These are phyloP conservation scores for Tubulanus polymorphus DNA, from an alignment of 2,888 invertebrate genomes.

Conservation along the genomic window DNA sequence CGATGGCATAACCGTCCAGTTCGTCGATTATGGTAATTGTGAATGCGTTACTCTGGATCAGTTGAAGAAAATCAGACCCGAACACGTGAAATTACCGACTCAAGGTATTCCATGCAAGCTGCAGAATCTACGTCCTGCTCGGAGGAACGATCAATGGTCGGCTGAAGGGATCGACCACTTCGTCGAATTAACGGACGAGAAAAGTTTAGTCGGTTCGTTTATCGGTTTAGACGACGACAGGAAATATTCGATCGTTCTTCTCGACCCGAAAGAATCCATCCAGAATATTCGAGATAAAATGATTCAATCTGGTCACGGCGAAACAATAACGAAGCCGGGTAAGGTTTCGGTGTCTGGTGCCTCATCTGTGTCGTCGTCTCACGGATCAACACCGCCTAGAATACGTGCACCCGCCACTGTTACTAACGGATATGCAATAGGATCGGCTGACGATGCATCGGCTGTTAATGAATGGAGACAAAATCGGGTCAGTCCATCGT, in stretches of 20 bases:
- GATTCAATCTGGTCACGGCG: not conserved
- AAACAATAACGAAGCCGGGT: not conserved
- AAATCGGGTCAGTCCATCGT: not conserved
- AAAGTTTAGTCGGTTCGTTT: not conserved
- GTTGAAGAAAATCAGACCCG: constrained; percentile 29
- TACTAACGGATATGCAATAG: too few species aligned
- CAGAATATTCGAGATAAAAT: too few species aligned
- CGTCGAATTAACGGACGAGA: not conserved
- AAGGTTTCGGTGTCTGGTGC: not conserved
- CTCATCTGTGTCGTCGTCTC: not conserved
- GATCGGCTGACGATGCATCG: not conserved
- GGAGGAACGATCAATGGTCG: constrained; percentile 20
- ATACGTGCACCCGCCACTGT: not conserved
- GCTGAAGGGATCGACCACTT: not conserved
- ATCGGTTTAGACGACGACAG: too few species aligned
- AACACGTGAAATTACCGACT: constrained; percentile 30
- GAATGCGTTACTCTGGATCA: constrained; percentile 9
- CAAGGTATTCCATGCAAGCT: constrained; percentile 36
- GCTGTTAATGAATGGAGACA: constrained; percentile 10
- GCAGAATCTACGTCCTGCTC: constrained; percentile 27
- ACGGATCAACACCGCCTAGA: not conserved
- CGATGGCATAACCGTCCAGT: constrained; percentile 19
- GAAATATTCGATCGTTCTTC: too few species aligned
- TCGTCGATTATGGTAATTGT: constrained; percentile 25
- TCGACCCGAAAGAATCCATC: too few species aligned